phyloP scores from a whole-genome alignment of 2,113 vertebrate species.

The Apistogramma diplotaenia region DNA sequence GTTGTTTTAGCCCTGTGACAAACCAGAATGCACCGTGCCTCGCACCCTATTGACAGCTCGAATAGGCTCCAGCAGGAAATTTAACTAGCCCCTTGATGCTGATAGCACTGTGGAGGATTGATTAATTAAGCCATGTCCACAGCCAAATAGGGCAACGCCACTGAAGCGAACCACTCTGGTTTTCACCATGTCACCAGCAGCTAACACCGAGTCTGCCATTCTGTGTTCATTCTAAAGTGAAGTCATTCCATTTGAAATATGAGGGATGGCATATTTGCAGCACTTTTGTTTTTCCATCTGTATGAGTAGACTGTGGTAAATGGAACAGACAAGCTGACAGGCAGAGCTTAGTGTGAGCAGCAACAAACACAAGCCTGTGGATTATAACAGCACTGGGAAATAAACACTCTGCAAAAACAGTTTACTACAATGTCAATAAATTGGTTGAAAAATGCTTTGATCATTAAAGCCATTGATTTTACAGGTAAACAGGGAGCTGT shows the following conservation, averaged over 20 bases:
- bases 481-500: background rate
- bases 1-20: too few relatives aligned
- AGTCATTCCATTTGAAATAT: background rate
- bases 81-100: too few relatives aligned
- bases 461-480: background rate
- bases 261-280: conserved; percentile 1
- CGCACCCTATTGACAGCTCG: too few relatives aligned
- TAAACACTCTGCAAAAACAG: background rate
- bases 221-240: background rate
- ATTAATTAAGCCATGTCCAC: too few relatives aligned
- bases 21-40: too few relatives aligned
- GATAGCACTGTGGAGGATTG: too few relatives aligned
- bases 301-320: background rate
- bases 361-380: background rate
- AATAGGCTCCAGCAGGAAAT: too few relatives aligned
- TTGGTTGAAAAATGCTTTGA: background rate
- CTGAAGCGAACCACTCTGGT: too few relatives aligned
- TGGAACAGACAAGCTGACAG: conserved; percentile 1
- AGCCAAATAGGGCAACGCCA: too few relatives aligned
- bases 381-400: background rate
- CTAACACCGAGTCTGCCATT: background rate
- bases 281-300: background rate
- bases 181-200: background rate
- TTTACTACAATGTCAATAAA: background rate
- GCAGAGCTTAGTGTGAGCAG: conserved; percentile 1